A percentile compares a stretch with the other conserved stretches of the same genome.
These are phyloP conservation scores for Parus major DNA, from an alignment of 2,113 vertebrate genomes.

Conservation along the genomic window DNA sequence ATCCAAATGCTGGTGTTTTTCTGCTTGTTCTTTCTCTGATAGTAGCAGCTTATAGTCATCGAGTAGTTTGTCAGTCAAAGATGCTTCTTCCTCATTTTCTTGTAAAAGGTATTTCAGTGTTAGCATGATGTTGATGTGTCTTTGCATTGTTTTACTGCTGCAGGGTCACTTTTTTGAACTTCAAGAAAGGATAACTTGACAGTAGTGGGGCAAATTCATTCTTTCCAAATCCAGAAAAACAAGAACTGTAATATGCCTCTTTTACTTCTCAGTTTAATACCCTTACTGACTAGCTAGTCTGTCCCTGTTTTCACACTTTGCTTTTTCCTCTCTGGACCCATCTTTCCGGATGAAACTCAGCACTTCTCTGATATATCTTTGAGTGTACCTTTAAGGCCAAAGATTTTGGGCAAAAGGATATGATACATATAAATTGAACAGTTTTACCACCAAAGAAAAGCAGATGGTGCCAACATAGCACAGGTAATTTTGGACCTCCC, in stretches of 20 bases:
- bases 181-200: not conserved
- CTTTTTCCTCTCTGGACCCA: not conserved
- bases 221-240: not conserved
- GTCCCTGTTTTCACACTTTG: not conserved
- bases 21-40: not conserved
- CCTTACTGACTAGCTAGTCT: not conserved
- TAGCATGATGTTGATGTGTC: not conserved
- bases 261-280: not conserved
- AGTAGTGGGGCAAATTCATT: not conserved
- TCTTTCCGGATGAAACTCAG: not conserved
- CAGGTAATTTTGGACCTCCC: not conserved
- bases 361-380: not conserved
- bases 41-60: not conserved
- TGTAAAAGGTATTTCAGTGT: not conserved
- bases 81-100: not conserved
- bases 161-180: not conserved
- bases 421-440: not conserved
- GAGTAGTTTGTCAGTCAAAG: not conserved
- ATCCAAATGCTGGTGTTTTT: not conserved
- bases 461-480: not conserved
- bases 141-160: not conserved
- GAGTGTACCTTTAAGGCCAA: not conserved
- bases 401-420: not conserved
- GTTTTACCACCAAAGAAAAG: not conserved
- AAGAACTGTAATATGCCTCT: not conserved